Evolutionary conservation across 2,888 invertebrate species (phyloP).

Genomic region (Papilio protenor): DNA sequence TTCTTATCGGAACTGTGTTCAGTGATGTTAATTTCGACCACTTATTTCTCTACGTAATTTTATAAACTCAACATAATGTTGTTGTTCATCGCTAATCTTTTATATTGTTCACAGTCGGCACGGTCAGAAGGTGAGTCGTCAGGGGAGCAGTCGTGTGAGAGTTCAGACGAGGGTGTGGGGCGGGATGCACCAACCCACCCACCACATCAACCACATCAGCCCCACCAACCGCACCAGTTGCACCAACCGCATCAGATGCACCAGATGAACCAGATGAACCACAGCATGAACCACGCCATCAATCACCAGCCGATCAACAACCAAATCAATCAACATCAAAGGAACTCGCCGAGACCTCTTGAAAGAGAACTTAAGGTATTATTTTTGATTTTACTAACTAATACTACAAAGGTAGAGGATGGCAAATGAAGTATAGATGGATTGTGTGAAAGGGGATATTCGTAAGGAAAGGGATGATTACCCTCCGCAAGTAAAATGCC

Average conservation of each 20-base stretch:
- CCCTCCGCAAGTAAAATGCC: too few relatives aligned
- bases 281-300: conserved; percentile 63
- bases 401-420: not conserved
- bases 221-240: conserved; percentile 50
- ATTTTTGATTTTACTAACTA: not conserved
- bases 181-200: conserved; percentile 68
- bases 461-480: too few relatives aligned
- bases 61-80: not conserved
- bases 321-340: conserved; percentile 66
- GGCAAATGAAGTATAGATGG: too few relatives aligned
- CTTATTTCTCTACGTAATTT: too few relatives aligned
- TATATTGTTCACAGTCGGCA: conserved; percentile 67
- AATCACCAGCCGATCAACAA: conserved; percentile 56
- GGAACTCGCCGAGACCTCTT: conserved; percentile 73
- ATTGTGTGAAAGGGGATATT: too few relatives aligned
- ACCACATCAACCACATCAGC: conserved; percentile 52
- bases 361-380: conserved; percentile 74
- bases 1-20: too few relatives aligned
- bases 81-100: not conserved
- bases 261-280: conserved; percentile 54
- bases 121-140: conserved; percentile 80
- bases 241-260: conserved; percentile 51
- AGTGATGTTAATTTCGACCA: too few relatives aligned
- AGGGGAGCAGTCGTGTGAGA: conserved; percentile 79
- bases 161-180: conserved; percentile 79